A percentile compares a stretch with the other conserved stretches of the same genome.
Evolutionary conservation across 2,888 invertebrate species (phyloP).

Genomic region (Spilosoma lubricipeda): DNA sequence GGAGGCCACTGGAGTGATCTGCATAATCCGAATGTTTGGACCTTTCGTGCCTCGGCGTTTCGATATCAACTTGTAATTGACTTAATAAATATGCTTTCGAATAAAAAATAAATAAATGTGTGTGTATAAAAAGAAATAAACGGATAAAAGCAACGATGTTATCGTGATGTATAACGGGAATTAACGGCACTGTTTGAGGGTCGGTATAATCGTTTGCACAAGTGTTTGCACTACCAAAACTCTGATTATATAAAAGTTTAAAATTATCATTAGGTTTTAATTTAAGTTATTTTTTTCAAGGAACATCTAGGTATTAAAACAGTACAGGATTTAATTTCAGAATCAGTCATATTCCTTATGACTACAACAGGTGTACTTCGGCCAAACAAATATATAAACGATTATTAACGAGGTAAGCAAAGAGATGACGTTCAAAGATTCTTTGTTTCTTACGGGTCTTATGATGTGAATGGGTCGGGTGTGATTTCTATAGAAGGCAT

Average conservation of each 20-base stretch:
- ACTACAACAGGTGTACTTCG: not conserved
- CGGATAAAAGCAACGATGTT: constrained; percentile 30
- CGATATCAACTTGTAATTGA: constrained; percentile 33
- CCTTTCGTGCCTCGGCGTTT: not conserved
- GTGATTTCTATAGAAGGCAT: not conserved
- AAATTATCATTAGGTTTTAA: not conserved
- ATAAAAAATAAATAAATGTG: constrained; percentile 32
- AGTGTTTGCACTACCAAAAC: not conserved
- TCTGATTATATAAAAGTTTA: not conserved
- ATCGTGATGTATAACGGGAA: constrained; percentile 16
- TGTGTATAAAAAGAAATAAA: constrained; percentile 32
- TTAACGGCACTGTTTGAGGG: constrained; percentile 4
- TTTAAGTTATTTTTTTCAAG: not conserved
- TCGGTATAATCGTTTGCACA: constrained; percentile 7
- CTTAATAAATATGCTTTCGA: constrained; percentile 42
- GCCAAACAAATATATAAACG: not conserved
- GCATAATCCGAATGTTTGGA: constrained; percentile 45
- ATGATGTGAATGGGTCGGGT: too few species aligned
- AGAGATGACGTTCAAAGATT: not conserved
- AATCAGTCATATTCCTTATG: not conserved
- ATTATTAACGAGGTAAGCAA: not conserved
- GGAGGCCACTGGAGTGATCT: constrained; percentile 48
- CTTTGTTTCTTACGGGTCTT: too few species aligned
- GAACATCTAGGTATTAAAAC: not conserved
- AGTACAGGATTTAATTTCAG: not conserved